Conservation (phyloP, 2,888 invertebrate species). For the Caradrina kadenii region DNA sequence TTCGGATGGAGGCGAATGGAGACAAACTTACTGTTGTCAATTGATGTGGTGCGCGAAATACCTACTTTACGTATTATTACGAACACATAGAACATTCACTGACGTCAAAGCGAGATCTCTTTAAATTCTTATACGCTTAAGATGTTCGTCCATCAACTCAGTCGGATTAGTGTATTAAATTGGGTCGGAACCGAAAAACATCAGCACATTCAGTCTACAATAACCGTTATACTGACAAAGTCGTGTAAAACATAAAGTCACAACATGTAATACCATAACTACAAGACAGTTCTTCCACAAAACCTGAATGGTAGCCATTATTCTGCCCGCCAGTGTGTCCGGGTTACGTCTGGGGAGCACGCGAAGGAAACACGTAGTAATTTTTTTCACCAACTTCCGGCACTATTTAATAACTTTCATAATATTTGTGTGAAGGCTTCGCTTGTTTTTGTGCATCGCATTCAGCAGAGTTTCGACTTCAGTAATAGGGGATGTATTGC, state of each 20-base stretch:
- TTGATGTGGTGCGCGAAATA: no score
- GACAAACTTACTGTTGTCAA: not conserved
- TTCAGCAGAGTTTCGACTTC: constrained; percentile 30
- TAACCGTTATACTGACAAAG: no score
- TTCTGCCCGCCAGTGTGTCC: constrained; percentile 44
- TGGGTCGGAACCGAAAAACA: no score
- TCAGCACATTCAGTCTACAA: no score
- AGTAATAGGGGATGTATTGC: constrained; percentile 45
- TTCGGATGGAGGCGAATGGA: not conserved
- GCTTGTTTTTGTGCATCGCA: constrained; percentile 64
- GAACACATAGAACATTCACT: no score
- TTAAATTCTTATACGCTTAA: no score
- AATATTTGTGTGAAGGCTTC: constrained; percentile 62
- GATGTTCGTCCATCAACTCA: no score
- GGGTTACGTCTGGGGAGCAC: constrained; percentile 59
- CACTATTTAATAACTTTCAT: constrained; percentile 69
- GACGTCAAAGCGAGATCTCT: no score
- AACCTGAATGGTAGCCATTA: constrained; percentile 14
- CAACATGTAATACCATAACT: not conserved
- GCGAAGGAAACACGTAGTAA: constrained; percentile 60
- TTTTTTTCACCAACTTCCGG: constrained; percentile 69
- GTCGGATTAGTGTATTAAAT: no score
- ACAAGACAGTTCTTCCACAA: not conserved
- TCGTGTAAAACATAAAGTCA: no score
- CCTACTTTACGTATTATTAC: no score